These are phyloP conservation scores for Eupsilia transversa DNA, from an alignment of 2,888 invertebrate genomes.

Conservation along the genomic window DNA sequence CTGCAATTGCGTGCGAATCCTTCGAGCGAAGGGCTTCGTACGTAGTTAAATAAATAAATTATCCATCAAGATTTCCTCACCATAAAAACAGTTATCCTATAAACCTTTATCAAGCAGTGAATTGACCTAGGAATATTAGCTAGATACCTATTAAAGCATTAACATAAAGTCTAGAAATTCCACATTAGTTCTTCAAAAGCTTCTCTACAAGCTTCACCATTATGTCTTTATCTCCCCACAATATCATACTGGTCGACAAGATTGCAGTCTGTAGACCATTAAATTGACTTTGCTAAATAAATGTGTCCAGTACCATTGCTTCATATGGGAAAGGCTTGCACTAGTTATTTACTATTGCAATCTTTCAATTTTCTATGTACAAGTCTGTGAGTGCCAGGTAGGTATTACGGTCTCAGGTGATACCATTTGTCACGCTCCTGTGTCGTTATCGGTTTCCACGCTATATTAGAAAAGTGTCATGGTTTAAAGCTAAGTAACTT, in stretches of 20 bases:
- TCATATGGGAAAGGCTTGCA: conserved; percentile 48
- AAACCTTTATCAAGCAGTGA: too few relatives aligned
- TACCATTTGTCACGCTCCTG: conserved; percentile 6
- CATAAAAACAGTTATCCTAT: too few relatives aligned
- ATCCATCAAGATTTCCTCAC: neutral
- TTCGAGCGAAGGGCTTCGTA: too few relatives aligned
- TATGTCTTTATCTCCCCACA: conserved; percentile 3
- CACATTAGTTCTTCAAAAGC: neutral
- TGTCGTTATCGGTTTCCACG: neutral
- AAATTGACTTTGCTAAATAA: conserved; percentile 27
- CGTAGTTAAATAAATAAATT: too few relatives aligned
- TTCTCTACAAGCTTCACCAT: neutral
- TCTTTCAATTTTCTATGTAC: conserved; percentile 47
- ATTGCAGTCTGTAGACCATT: conserved; percentile 18
- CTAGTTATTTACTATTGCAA: conserved; percentile 57
- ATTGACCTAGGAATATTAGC: neutral
- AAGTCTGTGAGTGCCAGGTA: conserved; percentile 7
- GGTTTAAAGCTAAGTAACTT: neutral
- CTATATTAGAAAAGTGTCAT: neutral
- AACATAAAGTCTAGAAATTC: neutral
- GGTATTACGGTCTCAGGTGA: neutral
- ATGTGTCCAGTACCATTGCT: conserved; percentile 42
- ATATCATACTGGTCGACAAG: neutral
- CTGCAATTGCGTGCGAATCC: too few relatives aligned
- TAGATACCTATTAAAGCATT: neutral